Evolutionary conservation across 30 jellyfish, hydroid and myxozoan genomes (phyloP).

Genomic region (Cassiopea andromeda): DNA sequence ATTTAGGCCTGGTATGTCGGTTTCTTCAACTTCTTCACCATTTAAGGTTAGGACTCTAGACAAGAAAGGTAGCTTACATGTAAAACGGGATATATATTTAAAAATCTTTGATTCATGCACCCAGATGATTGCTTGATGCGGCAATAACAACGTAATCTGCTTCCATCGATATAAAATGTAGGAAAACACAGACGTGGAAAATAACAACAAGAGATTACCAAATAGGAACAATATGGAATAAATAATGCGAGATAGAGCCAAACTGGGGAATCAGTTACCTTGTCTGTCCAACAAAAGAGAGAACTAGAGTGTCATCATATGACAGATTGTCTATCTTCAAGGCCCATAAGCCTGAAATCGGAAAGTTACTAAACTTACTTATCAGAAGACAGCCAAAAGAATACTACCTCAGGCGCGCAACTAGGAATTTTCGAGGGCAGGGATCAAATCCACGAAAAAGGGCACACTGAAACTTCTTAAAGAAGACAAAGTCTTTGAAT

Average conservation of each 20-base stretch:
- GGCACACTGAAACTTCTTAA: too few species aligned
- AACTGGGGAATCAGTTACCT: conserved; percentile 36
- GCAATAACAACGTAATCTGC: too few species aligned
- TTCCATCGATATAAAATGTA: too few species aligned
- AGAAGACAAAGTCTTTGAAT: too few species aligned
- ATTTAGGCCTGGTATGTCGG: conserved; percentile 82
- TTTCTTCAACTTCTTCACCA: conserved; percentile 95
- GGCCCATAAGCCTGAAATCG: conserved; percentile 86
- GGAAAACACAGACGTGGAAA: too few species aligned
- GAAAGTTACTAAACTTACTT: neutral
- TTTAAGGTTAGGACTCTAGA: conserved; percentile 79
- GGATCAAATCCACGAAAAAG: too few species aligned
- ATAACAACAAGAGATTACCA: too few species aligned
- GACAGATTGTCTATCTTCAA: conserved; percentile 71
- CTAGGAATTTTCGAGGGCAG: too few species aligned
- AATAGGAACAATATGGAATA: neutral
- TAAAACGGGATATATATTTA: neutral
- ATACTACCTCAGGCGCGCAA: too few species aligned
- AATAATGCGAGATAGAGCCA: neutral
- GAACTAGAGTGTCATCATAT: conserved; percentile 86
- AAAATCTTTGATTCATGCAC: too few species aligned
- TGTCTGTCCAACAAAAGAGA: conserved; percentile 93
- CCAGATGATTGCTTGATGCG: too few species aligned
- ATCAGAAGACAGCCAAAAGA: neutral
- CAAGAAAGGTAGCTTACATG: neutral